Evolutionary conservation across 2,113 vertebrate genomes (phyloP).

Genomic region (Bubo scandiacus): DNA sequence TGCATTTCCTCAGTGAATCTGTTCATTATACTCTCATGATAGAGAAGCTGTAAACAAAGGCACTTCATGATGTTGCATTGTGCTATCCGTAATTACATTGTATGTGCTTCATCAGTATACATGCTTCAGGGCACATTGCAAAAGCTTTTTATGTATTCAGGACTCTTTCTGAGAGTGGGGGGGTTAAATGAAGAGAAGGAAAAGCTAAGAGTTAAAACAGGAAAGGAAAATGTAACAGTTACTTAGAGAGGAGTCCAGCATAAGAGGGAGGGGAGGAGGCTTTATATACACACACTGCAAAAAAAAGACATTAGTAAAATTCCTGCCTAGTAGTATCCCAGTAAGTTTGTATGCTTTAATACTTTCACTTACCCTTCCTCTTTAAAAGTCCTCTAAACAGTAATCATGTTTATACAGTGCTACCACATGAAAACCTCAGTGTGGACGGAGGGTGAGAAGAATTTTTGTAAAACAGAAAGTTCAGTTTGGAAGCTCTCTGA

Average conservation of each 20-base stretch:
- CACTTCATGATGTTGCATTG: slow-evolving; percentile 58
- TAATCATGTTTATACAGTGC: not conserved
- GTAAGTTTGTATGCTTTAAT: not conserved
- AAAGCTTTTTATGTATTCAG: slow-evolving; percentile 7
- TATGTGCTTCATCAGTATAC: slow-evolving; percentile 42
- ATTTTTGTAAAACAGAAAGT: not conserved
- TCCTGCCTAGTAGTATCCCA: not conserved
- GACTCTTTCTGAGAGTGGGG: not conserved
- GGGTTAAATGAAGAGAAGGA: not conserved
- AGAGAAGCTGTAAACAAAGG: slow-evolving; percentile 57
- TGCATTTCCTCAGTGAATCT: slow-evolving; percentile 64
- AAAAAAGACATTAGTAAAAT: not conserved
- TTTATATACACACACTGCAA: not conserved
- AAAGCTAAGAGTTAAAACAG: slow-evolving; percentile 5
- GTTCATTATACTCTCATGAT: slow-evolving; percentile 55
- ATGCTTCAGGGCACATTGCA: slow-evolving; percentile 42
- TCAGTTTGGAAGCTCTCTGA: not conserved
- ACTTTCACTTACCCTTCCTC: not conserved
- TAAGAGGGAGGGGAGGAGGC: not conserved
- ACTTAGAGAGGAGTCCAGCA: not conserved
- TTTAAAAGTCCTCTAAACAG: not conserved
- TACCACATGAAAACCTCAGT: not conserved
- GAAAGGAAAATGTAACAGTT: not conserved
- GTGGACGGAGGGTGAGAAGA: not conserved
- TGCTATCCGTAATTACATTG: slow-evolving; percentile 50